Evolutionary conservation across 92 coral and sea anemone species (phyloP).

Genomic region (Diadumene lineata): DNA sequence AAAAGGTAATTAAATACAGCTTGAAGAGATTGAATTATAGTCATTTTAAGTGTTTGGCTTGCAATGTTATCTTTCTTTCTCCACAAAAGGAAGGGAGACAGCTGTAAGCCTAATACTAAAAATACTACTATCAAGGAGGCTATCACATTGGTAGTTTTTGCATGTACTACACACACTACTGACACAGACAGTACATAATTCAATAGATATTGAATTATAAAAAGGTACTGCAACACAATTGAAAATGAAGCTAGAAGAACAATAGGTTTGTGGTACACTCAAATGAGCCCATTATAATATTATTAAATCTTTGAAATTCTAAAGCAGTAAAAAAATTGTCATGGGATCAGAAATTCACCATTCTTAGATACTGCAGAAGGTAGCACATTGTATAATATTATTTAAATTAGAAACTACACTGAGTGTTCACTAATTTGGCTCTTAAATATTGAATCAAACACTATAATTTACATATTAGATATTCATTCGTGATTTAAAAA

Average conservation of each 20-base stretch:
- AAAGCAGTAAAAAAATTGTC: no score
- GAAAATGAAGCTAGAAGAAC: no score
- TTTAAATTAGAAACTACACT: background rate
- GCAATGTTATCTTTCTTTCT: background rate
- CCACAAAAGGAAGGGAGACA: background rate
- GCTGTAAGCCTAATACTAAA: no score
- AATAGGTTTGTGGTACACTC: no score
- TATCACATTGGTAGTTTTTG: background rate
- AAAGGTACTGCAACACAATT: no score
- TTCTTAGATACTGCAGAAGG: no score
- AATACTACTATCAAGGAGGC: background rate
- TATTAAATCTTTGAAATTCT: no score
- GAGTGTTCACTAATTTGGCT: background rate
- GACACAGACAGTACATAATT: background rate
- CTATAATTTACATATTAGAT: background rate
- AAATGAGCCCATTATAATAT: no score
- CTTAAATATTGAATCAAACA: background rate
- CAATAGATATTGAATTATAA: no score
- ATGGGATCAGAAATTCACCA: no score
- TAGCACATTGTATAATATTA: no score
- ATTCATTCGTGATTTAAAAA: no score
- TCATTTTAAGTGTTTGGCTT: background rate
- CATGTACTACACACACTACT: background rate
- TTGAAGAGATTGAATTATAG: background rate
- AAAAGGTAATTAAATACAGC: conserved; percentile 36